Percentiles rank a stretch among this genome's conserved stretches.
phyloP scores from a whole-genome alignment of 2,888 invertebrate species.

The Cerastis leucographa region DNA sequence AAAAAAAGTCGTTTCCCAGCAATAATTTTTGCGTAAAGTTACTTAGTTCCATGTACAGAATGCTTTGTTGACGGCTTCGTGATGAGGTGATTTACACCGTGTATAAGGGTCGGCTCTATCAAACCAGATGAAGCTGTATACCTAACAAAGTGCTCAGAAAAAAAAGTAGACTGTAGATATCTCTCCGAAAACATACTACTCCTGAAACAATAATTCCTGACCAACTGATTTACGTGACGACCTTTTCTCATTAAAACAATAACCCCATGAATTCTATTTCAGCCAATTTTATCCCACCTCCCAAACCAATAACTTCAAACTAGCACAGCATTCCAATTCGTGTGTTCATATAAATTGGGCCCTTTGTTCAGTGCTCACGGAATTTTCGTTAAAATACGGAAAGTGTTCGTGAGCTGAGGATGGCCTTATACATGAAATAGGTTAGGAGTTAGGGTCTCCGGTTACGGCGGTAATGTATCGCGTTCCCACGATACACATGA shows the following conservation, averaged over 20 bases:
- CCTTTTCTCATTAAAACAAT: neutral
- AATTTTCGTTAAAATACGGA: constrained; percentile 68
- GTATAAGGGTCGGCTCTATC: neutral
- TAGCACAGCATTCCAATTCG: constrained; percentile 64
- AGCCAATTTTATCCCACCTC: constrained; percentile 23
- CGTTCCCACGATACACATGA: constrained; percentile 81
- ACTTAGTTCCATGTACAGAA: too few species aligned
- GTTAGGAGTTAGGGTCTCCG: constrained; percentile 73
- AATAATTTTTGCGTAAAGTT: too few species aligned
- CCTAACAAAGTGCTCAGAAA: neutral
- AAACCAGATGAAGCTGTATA: neutral
- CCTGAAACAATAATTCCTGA: neutral
- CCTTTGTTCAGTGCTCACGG: constrained; percentile 68
- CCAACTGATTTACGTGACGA: neutral
- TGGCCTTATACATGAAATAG: constrained; percentile 79
- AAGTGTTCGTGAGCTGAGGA: constrained; percentile 70
- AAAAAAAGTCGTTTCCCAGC: too few species aligned
- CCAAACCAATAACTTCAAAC: constrained; percentile 48
- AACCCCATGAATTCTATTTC: constrained; percentile 4
- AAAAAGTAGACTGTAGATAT: neutral
- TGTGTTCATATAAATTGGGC: constrained; percentile 66
- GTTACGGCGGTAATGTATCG: constrained; percentile 77
- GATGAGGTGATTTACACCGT: too few species aligned
- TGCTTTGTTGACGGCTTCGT: too few species aligned
- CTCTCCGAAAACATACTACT: neutral